Evolutionary conservation across 2,797 vertebrate genomes (phyloP).

Genomic region (Acomys russatus): DNA sequence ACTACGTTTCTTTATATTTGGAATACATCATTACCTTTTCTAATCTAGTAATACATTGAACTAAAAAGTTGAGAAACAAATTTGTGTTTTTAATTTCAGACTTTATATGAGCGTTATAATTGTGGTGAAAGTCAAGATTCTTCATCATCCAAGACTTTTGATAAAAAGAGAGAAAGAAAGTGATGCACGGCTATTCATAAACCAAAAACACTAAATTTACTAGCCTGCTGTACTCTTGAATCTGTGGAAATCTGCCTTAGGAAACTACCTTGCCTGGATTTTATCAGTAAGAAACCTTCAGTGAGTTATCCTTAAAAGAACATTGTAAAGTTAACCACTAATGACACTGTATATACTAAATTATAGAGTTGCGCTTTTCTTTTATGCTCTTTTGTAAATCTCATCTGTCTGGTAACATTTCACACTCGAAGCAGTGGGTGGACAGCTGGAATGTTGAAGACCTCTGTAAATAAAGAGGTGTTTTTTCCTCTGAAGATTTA

Average conservation of each 20-base stretch:
- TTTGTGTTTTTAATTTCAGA: constrained; percentile 90
- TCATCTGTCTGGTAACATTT: constrained; percentile 63
- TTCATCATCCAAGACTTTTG: constrained; percentile 92
- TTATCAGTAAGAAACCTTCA: constrained; percentile 44
- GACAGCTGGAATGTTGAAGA: constrained; percentile 62
- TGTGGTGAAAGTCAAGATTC: constrained; percentile 93
- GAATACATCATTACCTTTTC: constrained; percentile 38
- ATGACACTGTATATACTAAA: constrained; percentile 47
- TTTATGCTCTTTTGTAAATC: constrained; percentile 60
- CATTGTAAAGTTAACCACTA: constrained; percentile 59
- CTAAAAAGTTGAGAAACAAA: constrained; percentile 36
- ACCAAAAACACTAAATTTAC: constrained; percentile 24
- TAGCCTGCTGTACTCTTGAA: not conserved
- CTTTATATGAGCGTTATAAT: constrained; percentile 96
- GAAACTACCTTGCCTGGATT: constrained; percentile 49
- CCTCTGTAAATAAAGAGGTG: constrained; percentile 79
- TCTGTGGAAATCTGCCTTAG: constrained; percentile 65
- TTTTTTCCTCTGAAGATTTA: constrained; percentile 9
- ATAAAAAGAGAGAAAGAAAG: constrained; percentile 85
- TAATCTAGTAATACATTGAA: constrained; percentile 36
- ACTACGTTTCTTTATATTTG: not conserved
- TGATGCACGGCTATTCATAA: constrained; percentile 77
- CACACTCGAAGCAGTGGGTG: constrained; percentile 20
- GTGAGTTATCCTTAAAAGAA: constrained; percentile 57
- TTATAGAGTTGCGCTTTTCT: constrained; percentile 54